Conservation (phyloP, 2,888 invertebrate species). For the Drymonia ruficornis region DNA sequence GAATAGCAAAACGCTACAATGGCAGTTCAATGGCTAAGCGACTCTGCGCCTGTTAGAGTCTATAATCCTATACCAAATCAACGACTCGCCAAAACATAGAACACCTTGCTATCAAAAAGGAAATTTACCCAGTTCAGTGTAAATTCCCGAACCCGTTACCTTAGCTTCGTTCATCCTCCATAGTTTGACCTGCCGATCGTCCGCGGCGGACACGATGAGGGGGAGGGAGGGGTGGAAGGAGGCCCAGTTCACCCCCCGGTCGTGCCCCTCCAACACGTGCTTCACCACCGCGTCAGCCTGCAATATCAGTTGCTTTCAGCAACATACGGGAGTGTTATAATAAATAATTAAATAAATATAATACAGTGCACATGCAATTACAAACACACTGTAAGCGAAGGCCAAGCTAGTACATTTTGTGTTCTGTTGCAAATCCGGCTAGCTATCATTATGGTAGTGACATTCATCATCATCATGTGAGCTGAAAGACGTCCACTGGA, state of each 20-base stretch:
- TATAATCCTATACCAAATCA: neutral
- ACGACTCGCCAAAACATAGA: neutral
- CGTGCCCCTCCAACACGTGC: slow-evolving; percentile 96
- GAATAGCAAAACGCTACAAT: no score
- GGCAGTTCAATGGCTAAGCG: no score
- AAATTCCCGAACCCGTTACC: slow-evolving; percentile 55
- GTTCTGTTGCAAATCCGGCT: no score
- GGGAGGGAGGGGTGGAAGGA: slow-evolving; percentile 98
- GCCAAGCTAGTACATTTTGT: no score
- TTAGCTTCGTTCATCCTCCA: slow-evolving; percentile 99
- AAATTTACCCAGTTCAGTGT: neutral
- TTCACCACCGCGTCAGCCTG: slow-evolving; percentile 96
- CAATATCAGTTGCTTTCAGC: slow-evolving; percentile 44
- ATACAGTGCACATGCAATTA: neutral
- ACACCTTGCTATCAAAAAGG: neutral
- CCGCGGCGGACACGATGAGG: slow-evolving; percentile 98
- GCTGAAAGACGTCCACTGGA: no score
- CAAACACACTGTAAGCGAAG: no score
- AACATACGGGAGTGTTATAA: slow-evolving; percentile 43
- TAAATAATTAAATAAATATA: slow-evolving; percentile 38
- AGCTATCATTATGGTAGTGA: no score
- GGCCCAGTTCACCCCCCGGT: slow-evolving; percentile 99
- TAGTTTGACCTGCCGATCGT: slow-evolving; percentile 98
- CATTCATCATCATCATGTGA: no score
- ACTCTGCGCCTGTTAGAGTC: no score